Evolutionary conservation across 2,113 vertebrate species (phyloP).

Genomic region (Caranx melampygus): DNA sequence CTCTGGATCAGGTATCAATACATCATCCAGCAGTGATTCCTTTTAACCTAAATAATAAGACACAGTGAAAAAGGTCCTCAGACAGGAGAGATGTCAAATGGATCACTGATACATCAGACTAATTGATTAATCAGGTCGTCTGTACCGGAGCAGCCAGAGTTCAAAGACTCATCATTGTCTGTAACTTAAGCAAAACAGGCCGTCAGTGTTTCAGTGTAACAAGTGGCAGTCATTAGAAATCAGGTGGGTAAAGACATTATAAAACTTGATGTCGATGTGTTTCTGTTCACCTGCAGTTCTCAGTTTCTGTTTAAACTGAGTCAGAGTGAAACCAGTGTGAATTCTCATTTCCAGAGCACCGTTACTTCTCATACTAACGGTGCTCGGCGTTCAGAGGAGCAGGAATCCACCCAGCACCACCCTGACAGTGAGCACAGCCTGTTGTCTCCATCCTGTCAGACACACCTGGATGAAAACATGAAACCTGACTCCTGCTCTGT

Average conservation of each 20-base stretch:
- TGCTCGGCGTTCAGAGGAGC: neutral
- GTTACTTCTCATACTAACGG: neutral
- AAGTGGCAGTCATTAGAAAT: too few relatives aligned
- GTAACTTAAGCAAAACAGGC: too few relatives aligned
- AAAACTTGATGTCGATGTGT: neutral
- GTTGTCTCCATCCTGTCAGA: too few relatives aligned
- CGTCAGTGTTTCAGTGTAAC: neutral
- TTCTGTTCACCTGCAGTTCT: conserved; percentile 19
- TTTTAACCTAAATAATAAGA: neutral
- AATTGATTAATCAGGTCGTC: too few relatives aligned
- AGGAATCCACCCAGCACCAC: neutral
- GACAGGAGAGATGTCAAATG: too few relatives aligned
- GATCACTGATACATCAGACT: too few relatives aligned
- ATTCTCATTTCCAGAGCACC: neutral
- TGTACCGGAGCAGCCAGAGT: too few relatives aligned
- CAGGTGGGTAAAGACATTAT: too few relatives aligned
- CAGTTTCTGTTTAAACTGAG: neutral
- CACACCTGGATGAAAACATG: too few relatives aligned
- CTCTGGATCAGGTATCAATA: neutral
- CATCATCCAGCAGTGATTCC: neutral
- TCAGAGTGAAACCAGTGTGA: neutral
- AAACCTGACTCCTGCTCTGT: neutral
- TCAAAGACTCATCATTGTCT: too few relatives aligned
- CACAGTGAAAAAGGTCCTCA: too few relatives aligned
- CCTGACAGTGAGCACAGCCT: neutral